phyloP scores from a whole-genome alignment of 2,888 invertebrate genomes.

The Harpalus rufipes region DNA sequence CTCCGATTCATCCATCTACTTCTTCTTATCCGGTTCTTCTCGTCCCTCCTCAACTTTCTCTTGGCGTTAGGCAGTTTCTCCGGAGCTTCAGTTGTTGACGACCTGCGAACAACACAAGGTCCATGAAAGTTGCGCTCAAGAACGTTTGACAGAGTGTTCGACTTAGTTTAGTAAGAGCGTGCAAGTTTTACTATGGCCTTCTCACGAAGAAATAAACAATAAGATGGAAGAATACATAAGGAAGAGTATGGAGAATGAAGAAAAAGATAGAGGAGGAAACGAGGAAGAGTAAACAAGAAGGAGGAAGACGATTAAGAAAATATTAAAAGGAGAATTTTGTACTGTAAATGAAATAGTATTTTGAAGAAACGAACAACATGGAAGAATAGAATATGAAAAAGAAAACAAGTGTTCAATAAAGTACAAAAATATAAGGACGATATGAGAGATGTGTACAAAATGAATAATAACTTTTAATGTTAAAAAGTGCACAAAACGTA shows the following conservation, averaged over 20 bases:
- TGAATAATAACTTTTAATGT: too few relatives aligned
- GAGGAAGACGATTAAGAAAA: too few relatives aligned
- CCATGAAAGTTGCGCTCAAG: neutral
- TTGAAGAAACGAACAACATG: too few relatives aligned
- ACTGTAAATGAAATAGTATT: too few relatives aligned
- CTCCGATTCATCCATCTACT: too few relatives aligned
- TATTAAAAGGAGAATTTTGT: too few relatives aligned
- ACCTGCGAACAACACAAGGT: neutral
- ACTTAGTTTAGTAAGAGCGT: neutral
- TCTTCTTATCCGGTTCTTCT: neutral
- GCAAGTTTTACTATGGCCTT: neutral
- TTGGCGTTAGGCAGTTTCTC: neutral
- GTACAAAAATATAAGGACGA: too few relatives aligned
- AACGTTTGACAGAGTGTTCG: neutral
- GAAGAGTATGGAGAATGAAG: neutral
- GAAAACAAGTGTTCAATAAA: too few relatives aligned
- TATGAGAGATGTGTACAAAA: too few relatives aligned
- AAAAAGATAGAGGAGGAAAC: neutral
- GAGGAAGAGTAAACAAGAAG: neutral
- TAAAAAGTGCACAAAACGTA: too few relatives aligned
- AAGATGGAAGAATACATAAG: neutral
- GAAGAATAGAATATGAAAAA: too few relatives aligned
- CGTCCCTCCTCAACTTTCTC: constrained; percentile 3
- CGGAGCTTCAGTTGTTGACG: neutral
- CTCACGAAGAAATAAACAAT: neutral